These are phyloP conservation scores for Phylloscopus collybita DNA, from an alignment of 2,797 vertebrate species.

Conservation along the genomic window DNA sequence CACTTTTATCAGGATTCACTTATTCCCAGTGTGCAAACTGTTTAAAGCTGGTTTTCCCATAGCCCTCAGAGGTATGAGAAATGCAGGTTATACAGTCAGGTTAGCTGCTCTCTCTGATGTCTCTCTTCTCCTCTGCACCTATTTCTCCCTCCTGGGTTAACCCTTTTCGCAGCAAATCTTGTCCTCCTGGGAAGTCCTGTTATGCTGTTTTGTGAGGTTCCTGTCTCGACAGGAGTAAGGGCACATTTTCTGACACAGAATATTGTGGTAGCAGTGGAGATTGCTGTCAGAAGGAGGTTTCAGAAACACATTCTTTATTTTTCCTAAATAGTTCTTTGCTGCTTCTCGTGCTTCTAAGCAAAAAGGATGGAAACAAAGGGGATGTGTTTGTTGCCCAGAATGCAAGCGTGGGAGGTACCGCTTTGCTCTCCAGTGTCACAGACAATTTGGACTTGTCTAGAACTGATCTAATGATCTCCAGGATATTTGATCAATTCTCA, in stretches of 20 bases:
- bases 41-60: neutral
- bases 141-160: neutral
- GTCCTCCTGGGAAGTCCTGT: neutral
- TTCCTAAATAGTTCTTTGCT: neutral
- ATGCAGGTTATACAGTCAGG: neutral
- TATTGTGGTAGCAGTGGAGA: neutral
- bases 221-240: neutral
- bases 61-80: neutral
- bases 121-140: neutral
- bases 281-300: neutral
- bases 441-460: neutral
- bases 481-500: neutral
- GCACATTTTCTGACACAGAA: neutral
- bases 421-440: neutral
- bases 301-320: neutral
- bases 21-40: neutral
- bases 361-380: neutral
- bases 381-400: neutral
- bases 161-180: neutral
- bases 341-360: neutral
- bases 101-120: neutral
- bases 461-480: neutral
- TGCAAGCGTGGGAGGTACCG: neutral
- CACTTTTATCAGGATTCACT: neutral
- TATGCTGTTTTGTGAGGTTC: accelerated